Conservation (phyloP, 2,888 invertebrate genomes). For the Drosophila kuntzei region DNA sequence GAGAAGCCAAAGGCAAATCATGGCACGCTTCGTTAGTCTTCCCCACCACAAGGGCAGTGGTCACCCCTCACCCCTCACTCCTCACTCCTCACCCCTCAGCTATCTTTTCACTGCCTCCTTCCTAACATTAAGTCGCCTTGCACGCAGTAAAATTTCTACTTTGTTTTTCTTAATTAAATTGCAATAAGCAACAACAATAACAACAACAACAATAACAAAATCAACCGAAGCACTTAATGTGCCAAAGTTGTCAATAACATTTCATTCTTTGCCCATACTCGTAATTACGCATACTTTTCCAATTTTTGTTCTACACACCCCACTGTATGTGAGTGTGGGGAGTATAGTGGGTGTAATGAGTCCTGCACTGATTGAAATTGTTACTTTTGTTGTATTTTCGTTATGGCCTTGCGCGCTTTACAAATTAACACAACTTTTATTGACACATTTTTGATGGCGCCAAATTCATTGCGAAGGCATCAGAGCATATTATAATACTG, state of each 20-base stretch:
- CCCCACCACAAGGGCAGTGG: slow-evolving; percentile 8
- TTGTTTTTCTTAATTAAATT: slow-evolving; percentile 78
- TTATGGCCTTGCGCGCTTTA: slow-evolving; percentile 18
- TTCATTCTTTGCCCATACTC: slow-evolving; percentile 33
- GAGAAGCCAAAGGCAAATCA: slow-evolving; percentile 50
- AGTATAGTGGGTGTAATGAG: slow-evolving; percentile 3
- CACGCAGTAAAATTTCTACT: slow-evolving; percentile 60
- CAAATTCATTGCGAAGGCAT: slow-evolving; percentile 19
- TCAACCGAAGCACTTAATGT: slow-evolving; percentile 70
- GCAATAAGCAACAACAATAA: slow-evolving; percentile 58
- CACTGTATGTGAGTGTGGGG: neutral
- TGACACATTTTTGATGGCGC: slow-evolving; percentile 28
- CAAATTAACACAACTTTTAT: slow-evolving; percentile 48
- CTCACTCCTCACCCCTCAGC: no score
- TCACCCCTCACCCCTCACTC: neutral
- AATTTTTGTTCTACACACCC: slow-evolving; percentile 6
- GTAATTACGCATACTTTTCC: slow-evolving; percentile 58
- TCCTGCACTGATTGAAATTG: slow-evolving; percentile 46
- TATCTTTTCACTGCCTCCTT: slow-evolving; percentile 1
- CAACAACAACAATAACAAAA: slow-evolving; percentile 13
- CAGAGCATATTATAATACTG: slow-evolving; percentile 20
- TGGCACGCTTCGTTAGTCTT: slow-evolving; percentile 70
- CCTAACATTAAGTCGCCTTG: slow-evolving; percentile 28
- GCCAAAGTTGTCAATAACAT: slow-evolving; percentile 59
- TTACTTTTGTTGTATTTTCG: slow-evolving; percentile 17